phyloP scores from a whole-genome alignment of 1,140 invertebrate species.

The Metopolophium dirhodum region DNA sequence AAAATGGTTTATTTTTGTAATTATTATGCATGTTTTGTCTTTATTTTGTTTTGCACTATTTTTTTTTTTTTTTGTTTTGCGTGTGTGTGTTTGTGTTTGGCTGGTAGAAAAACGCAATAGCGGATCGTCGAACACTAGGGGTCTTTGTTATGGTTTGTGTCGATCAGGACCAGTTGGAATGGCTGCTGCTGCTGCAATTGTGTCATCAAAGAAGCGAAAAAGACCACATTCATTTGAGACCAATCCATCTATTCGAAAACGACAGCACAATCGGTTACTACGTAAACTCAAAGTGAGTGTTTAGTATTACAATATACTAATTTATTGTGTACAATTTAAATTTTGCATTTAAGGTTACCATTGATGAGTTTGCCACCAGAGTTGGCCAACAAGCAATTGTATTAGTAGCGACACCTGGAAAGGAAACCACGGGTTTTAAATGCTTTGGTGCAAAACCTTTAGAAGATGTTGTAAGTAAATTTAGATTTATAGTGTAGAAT shows the following conservation, averaged over 20 bases:
- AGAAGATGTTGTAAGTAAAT: conserved; percentile 82
- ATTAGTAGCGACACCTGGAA: conserved; percentile 94
- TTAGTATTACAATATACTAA: neutral
- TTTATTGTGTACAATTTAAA: conserved; percentile 46
- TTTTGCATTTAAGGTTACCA: conserved; percentile 77
- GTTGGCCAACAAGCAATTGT: conserved; percentile 98
- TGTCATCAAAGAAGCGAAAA: conserved; percentile 94
- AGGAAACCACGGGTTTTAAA: conserved; percentile 93
- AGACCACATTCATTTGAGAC: conserved; percentile 96
- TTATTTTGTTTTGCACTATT: conserved; percentile 57
- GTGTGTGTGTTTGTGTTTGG: conserved; percentile 56
- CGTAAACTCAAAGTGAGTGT: conserved; percentile 80
- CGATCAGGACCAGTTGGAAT: conserved; percentile 88
- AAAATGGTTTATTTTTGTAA: neutral
- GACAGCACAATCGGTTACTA: conserved; percentile 93
- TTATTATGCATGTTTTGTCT: conserved; percentile 41
- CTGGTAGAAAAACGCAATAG: conserved; percentile 57
- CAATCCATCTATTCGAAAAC: conserved; percentile 94
- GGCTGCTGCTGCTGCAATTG: conserved; percentile 94
- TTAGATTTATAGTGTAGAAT: neutral
- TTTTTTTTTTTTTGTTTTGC: conserved; percentile 50
- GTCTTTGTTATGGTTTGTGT: conserved; percentile 58
- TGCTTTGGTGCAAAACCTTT: conserved; percentile 97
- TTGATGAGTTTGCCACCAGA: conserved; percentile 95
- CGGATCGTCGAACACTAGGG: conserved; percentile 53